Evolutionary conservation across 2,888 invertebrate genomes (phyloP).

Genomic region (Prionchulus punctatus): DNA sequence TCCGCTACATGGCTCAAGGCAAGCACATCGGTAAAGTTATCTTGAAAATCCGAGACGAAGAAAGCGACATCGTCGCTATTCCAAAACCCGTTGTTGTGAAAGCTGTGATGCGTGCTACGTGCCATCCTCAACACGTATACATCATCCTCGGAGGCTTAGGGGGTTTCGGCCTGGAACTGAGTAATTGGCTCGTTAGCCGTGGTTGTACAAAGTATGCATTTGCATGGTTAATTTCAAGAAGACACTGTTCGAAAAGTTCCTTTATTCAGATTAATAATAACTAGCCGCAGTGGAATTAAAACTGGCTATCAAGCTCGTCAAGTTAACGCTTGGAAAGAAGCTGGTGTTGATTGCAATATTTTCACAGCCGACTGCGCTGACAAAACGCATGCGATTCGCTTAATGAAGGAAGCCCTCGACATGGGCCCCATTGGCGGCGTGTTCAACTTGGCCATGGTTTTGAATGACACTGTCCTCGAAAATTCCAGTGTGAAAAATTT

Average conservation of each 20-base stretch:
- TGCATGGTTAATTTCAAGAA: background rate
- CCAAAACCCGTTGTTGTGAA: constrained; percentile 40
- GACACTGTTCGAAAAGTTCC: too few species aligned
- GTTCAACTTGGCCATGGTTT: constrained; percentile 79
- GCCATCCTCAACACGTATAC: constrained; percentile 42
- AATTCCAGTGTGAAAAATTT: constrained; percentile 38
- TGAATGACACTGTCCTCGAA: constrained; percentile 39
- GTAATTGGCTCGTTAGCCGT: constrained; percentile 67
- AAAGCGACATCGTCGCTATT: constrained; percentile 38
- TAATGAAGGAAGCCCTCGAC: constrained; percentile 22
- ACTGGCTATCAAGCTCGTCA: constrained; percentile 74
- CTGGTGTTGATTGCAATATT: constrained; percentile 20
- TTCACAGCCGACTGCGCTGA: constrained; percentile 27
- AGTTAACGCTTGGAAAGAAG: constrained; percentile 43
- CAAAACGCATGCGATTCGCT: background rate
- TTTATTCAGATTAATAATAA: too few species aligned
- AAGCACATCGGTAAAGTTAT: constrained; percentile 91
- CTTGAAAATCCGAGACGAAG: constrained; percentile 69
- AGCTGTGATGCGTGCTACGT: constrained; percentile 67
- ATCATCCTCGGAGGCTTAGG: constrained; percentile 61
- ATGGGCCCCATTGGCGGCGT: constrained; percentile 50
- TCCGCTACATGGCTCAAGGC: constrained; percentile 82
- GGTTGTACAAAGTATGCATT: constrained; percentile 53
- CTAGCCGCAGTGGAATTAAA: constrained; percentile 69
- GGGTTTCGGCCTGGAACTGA: constrained; percentile 86